Evolutionary conservation across 2,797 vertebrate species (phyloP), one percentile per base, ranked within the genome.

Genomic region (Eurystomus glaucurus): DNA sequence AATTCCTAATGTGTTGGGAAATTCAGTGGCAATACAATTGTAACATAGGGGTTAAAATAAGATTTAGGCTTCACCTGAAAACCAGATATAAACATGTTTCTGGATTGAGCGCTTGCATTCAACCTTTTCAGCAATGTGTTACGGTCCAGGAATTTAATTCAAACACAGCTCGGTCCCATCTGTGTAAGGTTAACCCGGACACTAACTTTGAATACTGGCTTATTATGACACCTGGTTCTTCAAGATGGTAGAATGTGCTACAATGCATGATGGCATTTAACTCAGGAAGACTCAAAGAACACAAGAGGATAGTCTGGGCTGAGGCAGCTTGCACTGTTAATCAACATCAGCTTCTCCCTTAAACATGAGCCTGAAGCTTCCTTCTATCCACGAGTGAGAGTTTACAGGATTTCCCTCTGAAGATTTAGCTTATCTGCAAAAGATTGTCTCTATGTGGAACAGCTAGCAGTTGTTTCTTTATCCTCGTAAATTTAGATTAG

Each of bases 371-470:
- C 45, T 58, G 54, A 69, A 94, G 50, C 64, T 88, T 60, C 46
- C 43, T 92, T 68, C 60, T 68, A 41, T 31, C 48, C 81, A 85
- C 8, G 26, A 61, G 14, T 57, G 55, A 61, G 18, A 48, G 46
- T 94, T 82, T 85, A 29, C 60, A 74, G 52, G 23, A 91, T 45
- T 93, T 87, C 57, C 57, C 70, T 94, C 83, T 85, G 74, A 96
- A 97, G 68, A 62, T 85, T 88, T 54, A 65, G 26, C 57, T 85
- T 93, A 87, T 90, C 83, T 90, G 29, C 35, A 45, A 8, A 72
- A 55, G 29, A 39, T 68, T 61, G 45, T 70, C 18, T 82, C 16
- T 82, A 3, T 52, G 46, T 48, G 62, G 41, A 96, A 54, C 26
- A 82, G 64, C 25, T 46, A 83, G 46, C 37, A 80, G 71, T 85